phyloP scores from a whole-genome alignment of 2,113 vertebrate genomes.

The Bujurquina vittata region DNA sequence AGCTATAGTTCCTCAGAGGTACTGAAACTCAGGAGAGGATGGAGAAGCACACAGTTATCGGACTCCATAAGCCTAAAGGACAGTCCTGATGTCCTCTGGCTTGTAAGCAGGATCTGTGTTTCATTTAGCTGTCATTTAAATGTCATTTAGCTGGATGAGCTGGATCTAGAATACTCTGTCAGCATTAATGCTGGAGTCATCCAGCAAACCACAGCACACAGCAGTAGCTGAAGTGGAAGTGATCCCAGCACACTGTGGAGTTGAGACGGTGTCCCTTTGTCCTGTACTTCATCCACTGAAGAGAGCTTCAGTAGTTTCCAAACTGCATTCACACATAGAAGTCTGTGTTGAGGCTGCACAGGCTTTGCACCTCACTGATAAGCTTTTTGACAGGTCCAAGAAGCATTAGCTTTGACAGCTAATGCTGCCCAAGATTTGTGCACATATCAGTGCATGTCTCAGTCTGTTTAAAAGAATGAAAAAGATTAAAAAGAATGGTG shows the following conservation, averaged over 20 bases:
- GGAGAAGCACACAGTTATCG: neutral
- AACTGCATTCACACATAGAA: rapidly evolving
- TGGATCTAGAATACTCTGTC: no score
- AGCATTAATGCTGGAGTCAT: neutral
- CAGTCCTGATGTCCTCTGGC: neutral
- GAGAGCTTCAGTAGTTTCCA: neutral
- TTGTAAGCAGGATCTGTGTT: no score
- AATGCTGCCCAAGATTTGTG: neutral
- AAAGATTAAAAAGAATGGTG: neutral
- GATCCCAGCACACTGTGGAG: neutral
- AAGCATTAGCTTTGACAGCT: neutral
- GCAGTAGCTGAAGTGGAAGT: neutral
- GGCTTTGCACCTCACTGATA: neutral
- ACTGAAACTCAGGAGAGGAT: neutral
- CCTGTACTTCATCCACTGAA: neutral
- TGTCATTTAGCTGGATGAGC: no score
- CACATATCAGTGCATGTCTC: neutral
- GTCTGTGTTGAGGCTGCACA: neutral
- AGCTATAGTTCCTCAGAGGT: neutral
- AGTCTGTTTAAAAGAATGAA: rapidly evolving
- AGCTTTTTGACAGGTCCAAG: neutral
- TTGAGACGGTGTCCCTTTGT: neutral
- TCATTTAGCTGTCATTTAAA: no score
- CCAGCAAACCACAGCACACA: neutral
- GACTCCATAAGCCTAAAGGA: neutral